phyloP scores from a whole-genome alignment of 2,888 invertebrate genomes.

The Heliconius ismenius region DNA sequence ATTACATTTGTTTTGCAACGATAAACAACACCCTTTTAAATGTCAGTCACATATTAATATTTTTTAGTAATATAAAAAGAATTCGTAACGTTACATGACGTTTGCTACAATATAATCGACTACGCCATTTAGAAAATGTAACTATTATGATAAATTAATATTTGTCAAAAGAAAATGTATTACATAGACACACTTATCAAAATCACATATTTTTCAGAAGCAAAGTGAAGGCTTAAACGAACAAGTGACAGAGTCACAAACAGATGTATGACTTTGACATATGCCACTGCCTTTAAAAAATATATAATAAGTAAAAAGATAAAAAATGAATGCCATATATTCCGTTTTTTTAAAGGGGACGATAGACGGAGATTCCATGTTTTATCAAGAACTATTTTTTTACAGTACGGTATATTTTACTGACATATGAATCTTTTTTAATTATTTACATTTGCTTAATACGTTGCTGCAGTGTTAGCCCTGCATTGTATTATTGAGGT shows the following conservation, averaged over 20 bases:
- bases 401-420: too few species aligned
- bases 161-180: not conserved
- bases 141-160: not conserved
- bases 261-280: constrained; percentile 11
- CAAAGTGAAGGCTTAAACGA: not conserved
- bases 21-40: constrained; percentile 39
- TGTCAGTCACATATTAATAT: not conserved
- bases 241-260: not conserved
- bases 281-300: not conserved
- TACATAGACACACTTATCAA: not conserved
- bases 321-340: not conserved
- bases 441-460: too few species aligned
- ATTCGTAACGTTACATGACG: not conserved
- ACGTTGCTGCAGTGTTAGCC: too few species aligned
- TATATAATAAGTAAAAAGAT: not conserved
- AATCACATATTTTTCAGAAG: constrained; percentile 3
- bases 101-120: not conserved
- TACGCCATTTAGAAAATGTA: not conserved
- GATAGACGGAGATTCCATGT: too few species aligned
- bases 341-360: not conserved
- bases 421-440: too few species aligned
- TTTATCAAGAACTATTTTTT: too few species aligned
- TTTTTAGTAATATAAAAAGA: not conserved
- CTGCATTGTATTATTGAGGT: too few species aligned
- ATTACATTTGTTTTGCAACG: constrained; percentile 35